Base-by-base conservation (phyloP, 2,113 vertebrate species). In the Lophius piscatorius region DNA sequence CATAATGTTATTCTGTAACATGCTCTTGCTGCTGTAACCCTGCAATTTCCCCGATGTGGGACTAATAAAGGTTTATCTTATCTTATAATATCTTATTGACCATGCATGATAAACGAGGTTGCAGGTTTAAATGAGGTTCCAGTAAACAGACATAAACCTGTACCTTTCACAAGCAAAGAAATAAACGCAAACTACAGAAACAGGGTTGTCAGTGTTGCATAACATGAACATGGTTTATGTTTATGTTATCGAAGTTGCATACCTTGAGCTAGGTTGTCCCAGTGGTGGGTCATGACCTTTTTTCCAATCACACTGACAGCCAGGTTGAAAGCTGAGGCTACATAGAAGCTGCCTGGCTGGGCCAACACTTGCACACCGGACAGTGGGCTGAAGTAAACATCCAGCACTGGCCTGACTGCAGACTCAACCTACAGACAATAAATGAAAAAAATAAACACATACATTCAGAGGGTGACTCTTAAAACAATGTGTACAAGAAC, bases 251-350 rank as follows among this genome's bases (percentile, higher is more conserved):
- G 5, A 2, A 48, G 44, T 36, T 12, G 60, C 74, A 85, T 72
- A 96, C 95, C 92, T 91, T 88, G 90, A 82, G 88, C 78, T 38
- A 93, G 87, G 85, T 90, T 74, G 81, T 89, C 89, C 82, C 93
- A 93, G 81, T 92, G 91, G 58, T 46, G 89, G 74, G 90, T 91
- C 78, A 89, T 81, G 60, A 89, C 70, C 85, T 98, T 94, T 87
- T 98, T 98, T 64, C 91, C 94, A 50, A 98, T 93, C 44, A 99
- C 88, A 31, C 92, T 98, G 86, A 98, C 96, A 70, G 92, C 96
- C 69, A 99, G 90, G 41, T 91, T 97, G 90, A 99, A 98, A 61
- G 94, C 93, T 70, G 97, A 95, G 68, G 94, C 93, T 80, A 98
- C 94, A 2, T 95, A 98, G 70, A 96, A 99, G 84, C 82, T 91